Evolutionary conservation across 64 coral and sea anemone species (phyloP).

Genomic region (Montipora cactus): DNA sequence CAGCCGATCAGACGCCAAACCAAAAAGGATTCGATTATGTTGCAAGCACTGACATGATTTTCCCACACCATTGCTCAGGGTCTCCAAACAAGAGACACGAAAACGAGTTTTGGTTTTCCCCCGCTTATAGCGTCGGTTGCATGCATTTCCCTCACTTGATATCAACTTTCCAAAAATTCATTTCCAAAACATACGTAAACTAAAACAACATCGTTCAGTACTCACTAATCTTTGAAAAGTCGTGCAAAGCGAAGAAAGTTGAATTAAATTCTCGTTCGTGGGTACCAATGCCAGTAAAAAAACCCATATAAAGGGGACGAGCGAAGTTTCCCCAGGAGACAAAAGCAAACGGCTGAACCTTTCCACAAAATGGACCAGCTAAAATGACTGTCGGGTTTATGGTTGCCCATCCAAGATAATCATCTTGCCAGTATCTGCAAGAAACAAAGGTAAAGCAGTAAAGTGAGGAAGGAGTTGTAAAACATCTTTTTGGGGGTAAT

Average conservation of each 20-base stretch:
- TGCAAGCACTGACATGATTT: no score
- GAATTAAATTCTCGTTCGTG: not conserved
- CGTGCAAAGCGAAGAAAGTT: not conserved
- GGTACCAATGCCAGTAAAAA: not conserved
- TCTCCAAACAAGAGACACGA: no score
- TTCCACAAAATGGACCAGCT: slow-evolving; percentile 29
- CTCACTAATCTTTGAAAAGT: slow-evolving; percentile 28
- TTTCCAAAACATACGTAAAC: no score
- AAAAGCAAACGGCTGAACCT: not conserved
- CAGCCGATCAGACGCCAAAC: no score
- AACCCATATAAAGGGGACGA: not conserved
- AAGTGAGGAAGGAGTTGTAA: no score
- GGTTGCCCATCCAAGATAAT: not conserved
- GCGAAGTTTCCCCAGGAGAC: not conserved
- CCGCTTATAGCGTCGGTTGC: no score
- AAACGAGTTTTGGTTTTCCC: no score
- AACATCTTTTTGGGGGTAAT: no score
- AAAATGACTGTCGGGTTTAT: not conserved
- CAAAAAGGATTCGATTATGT: no score
- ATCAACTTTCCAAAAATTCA: no score
- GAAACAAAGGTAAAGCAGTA: not conserved
- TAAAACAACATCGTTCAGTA: not conserved
- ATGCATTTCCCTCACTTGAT: no score
- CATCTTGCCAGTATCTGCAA: slow-evolving; percentile 16
- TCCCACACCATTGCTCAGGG: no score